Evolutionary conservation across 2,888 invertebrate genomes (phyloP), one percentile per base, ranked within the genome.

Genomic region (Pseudococcus jackbeardsleyi): DNA sequence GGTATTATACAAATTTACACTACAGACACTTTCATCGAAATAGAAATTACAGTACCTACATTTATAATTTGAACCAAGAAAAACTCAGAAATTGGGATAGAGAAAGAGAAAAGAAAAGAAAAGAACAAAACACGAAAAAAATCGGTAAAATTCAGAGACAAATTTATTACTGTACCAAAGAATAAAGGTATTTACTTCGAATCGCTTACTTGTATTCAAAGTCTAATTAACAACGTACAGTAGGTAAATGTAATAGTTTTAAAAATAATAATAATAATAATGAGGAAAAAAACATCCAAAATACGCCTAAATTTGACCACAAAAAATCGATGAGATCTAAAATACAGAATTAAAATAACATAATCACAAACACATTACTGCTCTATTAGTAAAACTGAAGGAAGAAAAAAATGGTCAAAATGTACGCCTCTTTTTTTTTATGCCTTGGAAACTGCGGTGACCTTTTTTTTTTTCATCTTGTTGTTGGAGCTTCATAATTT

Each of bases 241-340:
- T 59, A 54, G 59, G 54, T n/a, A n/a, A n/a, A n/a, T n/a, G n/a
- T n/a, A n/a, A n/a, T n/a, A n/a, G n/a, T n/a, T n/a, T n/a, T n/a
- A n/a, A n/a, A n/a, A n/a, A n/a, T n/a, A n/a, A n/a, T n/a, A n/a
- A n/a, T n/a, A n/a, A n/a, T n/a, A n/a, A n/a, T 19, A 79, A n/a
- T n/a, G n/a, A 79, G 39, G 42, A 12, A 26, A 85, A 54, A 50
- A 59, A 82, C n/a, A 1, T n/a, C 59, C 50, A 54, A 26, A 54
- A 84, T 50, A 54, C 26, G n/a, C 33, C 19, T 82, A 77, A 82
- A n/a, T 17, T 26, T 50, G 50, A 84, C 22, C 19, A 85, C 33
- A 85, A 42, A 79, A 79, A 79, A 72, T 79, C 79, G 42, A 42
- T 79, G 79, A 79, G 79, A 79, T 79, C 79, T 79, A 79, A 79